Percentiles rank a stretch among this genome's conserved stretches.
Evolutionary conservation across 1,140 invertebrate genomes (phyloP).

Genomic region (Venustaconcha ellipsiformis): DNA sequence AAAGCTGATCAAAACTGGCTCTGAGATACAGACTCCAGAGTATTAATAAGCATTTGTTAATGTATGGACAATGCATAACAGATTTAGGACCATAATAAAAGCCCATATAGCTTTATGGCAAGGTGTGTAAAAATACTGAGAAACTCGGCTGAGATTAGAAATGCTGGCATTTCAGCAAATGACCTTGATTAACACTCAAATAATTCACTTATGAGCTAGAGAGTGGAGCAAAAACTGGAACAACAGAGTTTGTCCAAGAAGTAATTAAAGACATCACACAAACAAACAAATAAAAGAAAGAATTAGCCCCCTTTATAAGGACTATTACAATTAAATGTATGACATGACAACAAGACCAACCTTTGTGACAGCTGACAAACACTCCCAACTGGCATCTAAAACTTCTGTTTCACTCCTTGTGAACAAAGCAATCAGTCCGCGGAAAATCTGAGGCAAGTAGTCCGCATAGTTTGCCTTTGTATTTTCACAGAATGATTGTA

Average conservation of each 20-base stretch:
- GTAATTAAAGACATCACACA: neutral
- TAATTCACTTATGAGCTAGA: neutral
- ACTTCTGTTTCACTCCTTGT: conserved; percentile 85
- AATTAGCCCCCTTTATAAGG: neutral
- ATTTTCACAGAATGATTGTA: conserved; percentile 91
- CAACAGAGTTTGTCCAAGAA: neutral
- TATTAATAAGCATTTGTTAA: too few species aligned
- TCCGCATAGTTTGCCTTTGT: conserved; percentile 84
- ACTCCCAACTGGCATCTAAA: conserved; percentile 88
- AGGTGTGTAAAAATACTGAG: too few species aligned
- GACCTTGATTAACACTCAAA: too few species aligned
- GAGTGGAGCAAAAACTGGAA: neutral
- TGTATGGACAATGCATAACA: too few species aligned
- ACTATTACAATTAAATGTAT: too few species aligned
- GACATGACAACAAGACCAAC: conserved; percentile 57
- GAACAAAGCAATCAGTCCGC: conserved; percentile 88
- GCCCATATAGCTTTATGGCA: too few species aligned
- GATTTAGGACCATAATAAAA: too few species aligned
- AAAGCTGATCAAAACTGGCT: too few species aligned
- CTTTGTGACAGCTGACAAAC: conserved; percentile 90
- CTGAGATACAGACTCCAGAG: too few species aligned
- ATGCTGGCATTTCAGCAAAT: too few species aligned
- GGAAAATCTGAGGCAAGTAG: conserved; percentile 88
- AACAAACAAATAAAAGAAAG: neutral
- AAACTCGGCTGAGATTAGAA: too few species aligned